Evolutionary conservation across 2,113 vertebrate genomes (phyloP), one percentile per base, ranked within the genome.

Genomic region (Sylvietta virens): DNA sequence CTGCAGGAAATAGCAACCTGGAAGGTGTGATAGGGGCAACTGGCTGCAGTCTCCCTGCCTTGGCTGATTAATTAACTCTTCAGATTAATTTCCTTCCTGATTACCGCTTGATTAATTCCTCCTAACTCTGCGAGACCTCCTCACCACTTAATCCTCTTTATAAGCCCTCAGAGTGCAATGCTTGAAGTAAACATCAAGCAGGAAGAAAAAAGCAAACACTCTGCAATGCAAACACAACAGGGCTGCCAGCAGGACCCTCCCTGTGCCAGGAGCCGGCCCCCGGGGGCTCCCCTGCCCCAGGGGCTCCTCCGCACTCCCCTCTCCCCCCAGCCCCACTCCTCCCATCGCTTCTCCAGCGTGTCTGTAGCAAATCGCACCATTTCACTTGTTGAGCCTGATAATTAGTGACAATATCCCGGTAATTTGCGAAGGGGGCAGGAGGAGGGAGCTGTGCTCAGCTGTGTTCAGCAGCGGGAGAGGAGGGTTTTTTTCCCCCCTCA

Each of bases 351-450:
- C 57, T 73, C 94, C 87, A 73, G 95, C 42, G 16, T 92, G 83
- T 83, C 98, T 96, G 92, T 96, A 97, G 97, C 97, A 97, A 97
- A 97, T 97, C 50, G 91, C 76, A 72, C 94, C 37, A 94, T 97
- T 98, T 97, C 96, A 97, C 97, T 98, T 97, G 95, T 97, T 95
- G 94, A 95, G 95, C 97, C 92, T 97, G 95, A 97, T 98, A 98
- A 98, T 98, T 98, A 98, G 96, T 73, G 97, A 97, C 96, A 94
- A 97, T 97, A 96, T 98, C 97, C 96, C 82, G 72, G 67, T 94
- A 95, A 98, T 98, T 98, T 98, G 95, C 93, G 92, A 95, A 95
- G 54, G 56, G 70, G 71, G 28, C 71, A 80, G 85, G 74, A 78
- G 62, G 84, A 76, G 54, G 64, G 84, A 66, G 80, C 74, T 85